phyloP scores from a whole-genome alignment of 2,888 invertebrate species.

The Xanthia togata region DNA sequence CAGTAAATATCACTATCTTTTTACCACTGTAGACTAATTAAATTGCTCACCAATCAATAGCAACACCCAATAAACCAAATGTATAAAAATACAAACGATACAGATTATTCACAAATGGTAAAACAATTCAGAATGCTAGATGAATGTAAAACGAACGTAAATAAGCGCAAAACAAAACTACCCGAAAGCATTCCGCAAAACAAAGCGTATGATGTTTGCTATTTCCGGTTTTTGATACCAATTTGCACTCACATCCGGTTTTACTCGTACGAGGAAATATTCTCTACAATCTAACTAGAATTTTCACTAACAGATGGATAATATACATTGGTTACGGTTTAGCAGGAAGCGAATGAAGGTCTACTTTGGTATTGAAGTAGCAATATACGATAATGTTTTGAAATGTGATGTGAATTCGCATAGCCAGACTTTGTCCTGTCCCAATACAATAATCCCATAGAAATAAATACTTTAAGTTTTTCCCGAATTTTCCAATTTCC shows the following conservation, averaged over 20 bases:
- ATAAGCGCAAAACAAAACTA: constrained; percentile 33
- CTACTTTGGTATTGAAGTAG: background rate
- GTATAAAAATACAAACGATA: constrained; percentile 5
- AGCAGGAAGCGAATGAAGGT: too few relatives aligned
- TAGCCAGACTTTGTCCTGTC: background rate
- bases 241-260: constrained; percentile 69
- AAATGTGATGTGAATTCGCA: background rate
- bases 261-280: constrained; percentile 16
- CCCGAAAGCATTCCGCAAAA: constrained; percentile 46
- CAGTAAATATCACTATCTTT: background rate
- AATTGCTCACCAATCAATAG: constrained; percentile 1
- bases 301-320: background rate
- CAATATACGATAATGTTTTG: background rate
- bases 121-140: constrained; percentile 15
- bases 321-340: background rate
- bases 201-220: constrained; percentile 55
- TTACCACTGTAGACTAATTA: background rate
- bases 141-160: constrained; percentile 26
- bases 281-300: background rate
- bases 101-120: background rate
- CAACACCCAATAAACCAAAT: constrained; percentile 1
- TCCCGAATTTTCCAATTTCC: background rate
- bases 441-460: background rate
- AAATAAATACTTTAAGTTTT: background rate
- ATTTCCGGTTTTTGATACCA: constrained; percentile 62